These are phyloP conservation scores for Beroe ovata DNA, from an alignment of 37 sponge, comb jelly and placozoan species.

Conservation along the genomic window DNA sequence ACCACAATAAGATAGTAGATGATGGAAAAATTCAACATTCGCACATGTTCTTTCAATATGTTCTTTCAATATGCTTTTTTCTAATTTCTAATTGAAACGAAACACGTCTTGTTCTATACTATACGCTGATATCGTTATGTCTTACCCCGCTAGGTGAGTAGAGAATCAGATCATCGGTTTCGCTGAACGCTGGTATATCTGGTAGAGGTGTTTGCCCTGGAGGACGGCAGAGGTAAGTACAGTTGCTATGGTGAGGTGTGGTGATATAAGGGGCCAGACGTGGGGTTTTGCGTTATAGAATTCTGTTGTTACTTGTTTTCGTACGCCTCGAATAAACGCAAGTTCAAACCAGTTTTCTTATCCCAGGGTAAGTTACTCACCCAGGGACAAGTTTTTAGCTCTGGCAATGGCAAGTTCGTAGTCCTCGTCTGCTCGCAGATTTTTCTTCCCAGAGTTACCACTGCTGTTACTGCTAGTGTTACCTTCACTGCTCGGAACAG, in stretches of 20 bases:
- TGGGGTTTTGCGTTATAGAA: background rate
- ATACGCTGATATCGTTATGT: too few relatives aligned
- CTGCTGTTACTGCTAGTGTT: slow-evolving; percentile 36
- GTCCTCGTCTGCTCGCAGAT: slow-evolving; percentile 27
- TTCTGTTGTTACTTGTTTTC: too few relatives aligned
- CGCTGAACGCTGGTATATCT: slow-evolving; percentile 20
- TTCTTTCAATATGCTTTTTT: too few relatives aligned
- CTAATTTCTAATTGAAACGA: too few relatives aligned
- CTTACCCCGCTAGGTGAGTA: slow-evolving; percentile 33
- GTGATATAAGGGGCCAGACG: too few relatives aligned
- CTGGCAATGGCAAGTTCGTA: slow-evolving; percentile 50
- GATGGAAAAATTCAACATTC: too few relatives aligned
- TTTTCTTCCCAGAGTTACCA: slow-evolving; percentile 65
- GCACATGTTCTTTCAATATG: too few relatives aligned
- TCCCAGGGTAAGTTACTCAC: background rate
- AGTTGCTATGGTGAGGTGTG: too few relatives aligned
- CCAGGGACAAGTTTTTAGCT: slow-evolving; percentile 43
- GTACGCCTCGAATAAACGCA: background rate
- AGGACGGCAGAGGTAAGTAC: too few relatives aligned
- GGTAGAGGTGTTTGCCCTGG: slow-evolving; percentile 58
- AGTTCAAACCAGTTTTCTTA: background rate
- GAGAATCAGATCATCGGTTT: slow-evolving; percentile 35
- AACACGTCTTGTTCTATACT: too few relatives aligned
- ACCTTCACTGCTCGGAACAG: slow-evolving; percentile 25
- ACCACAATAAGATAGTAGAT: too few relatives aligned